Conservation (phyloP, 1,140 invertebrate genomes). For the Dryas iulia region DNA sequence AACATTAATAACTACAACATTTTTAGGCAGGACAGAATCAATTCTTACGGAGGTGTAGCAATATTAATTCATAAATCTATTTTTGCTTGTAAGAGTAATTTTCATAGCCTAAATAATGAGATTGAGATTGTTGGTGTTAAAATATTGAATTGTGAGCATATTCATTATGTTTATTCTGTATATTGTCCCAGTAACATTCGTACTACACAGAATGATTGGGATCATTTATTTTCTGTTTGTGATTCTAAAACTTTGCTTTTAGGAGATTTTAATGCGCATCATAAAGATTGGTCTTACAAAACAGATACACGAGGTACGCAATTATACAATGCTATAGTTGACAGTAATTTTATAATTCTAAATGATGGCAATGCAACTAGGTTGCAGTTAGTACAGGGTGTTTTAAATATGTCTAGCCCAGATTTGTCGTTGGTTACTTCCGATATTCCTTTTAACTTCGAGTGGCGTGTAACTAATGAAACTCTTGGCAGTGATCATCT, state of each 20-base stretch:
- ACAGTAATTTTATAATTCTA: no score
- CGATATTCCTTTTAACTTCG: slow-evolving; percentile 18
- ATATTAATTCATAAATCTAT: background rate
- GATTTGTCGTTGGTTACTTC: slow-evolving; percentile 26
- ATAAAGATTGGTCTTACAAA: background rate
- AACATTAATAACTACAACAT: background rate
- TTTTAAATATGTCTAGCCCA: slow-evolving; percentile 12
- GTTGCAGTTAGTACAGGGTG: slow-evolving; percentile 10
- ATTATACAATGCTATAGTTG: background rate
- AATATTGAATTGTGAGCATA: background rate
- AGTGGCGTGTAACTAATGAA: slow-evolving; percentile 16
- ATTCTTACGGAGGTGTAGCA: background rate
- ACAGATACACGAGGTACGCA: background rate
- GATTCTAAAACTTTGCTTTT: background rate
- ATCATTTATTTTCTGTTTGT: background rate
- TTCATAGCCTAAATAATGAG: background rate
- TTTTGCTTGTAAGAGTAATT: background rate
- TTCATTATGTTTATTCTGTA: background rate
- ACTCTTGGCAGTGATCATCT: slow-evolving; percentile 26
- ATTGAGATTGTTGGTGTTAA: background rate
- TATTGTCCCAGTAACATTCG: background rate
- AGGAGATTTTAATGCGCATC: no score
- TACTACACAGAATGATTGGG: background rate
- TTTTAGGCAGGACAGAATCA: background rate
- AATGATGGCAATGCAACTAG: no score